Conservation (phyloP, 2,797 vertebrate species). For the Glossophaga mutica region DNA sequence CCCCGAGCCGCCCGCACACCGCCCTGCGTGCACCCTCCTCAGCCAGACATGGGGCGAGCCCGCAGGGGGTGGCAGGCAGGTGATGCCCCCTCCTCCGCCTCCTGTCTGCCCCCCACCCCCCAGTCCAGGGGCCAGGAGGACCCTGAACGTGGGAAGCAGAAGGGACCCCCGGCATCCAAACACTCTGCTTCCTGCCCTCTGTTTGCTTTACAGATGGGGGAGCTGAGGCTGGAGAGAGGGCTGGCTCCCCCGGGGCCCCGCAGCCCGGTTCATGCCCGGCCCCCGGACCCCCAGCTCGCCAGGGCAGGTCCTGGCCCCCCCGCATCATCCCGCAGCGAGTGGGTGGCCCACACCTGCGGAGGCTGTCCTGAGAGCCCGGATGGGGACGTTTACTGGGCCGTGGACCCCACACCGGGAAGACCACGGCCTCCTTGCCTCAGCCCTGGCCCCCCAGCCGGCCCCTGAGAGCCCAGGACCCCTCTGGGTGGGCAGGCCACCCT, state of each 20-base stretch:
- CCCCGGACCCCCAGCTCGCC: neutral
- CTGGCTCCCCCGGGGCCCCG: neutral
- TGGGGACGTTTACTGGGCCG: neutral
- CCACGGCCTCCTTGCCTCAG: too few relatives aligned
- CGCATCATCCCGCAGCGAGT: accelerated
- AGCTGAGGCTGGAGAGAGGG: neutral
- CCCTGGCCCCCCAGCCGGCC: accelerated
- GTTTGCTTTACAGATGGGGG: too few relatives aligned
- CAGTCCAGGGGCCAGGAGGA: neutral
- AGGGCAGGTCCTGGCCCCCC: neutral
- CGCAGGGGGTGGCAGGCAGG: neutral
- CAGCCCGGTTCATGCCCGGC: accelerated
- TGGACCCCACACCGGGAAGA: too few relatives aligned
- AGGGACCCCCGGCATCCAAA: neutral
- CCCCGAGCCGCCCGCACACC: accelerated
- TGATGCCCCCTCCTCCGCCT: too few relatives aligned
- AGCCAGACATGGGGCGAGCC: neutral
- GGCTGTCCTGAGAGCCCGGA: neutral
- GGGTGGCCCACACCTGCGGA: too few relatives aligned
- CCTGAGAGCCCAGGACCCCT: neutral
- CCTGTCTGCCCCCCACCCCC: neutral
- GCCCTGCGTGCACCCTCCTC: neutral
- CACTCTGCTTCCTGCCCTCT: neutral
- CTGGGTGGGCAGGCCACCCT: accelerated
- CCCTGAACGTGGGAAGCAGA: neutral